Base-by-base conservation (phyloP, 2,797 vertebrate species). In the Geotrypetes seraphini region DNA sequence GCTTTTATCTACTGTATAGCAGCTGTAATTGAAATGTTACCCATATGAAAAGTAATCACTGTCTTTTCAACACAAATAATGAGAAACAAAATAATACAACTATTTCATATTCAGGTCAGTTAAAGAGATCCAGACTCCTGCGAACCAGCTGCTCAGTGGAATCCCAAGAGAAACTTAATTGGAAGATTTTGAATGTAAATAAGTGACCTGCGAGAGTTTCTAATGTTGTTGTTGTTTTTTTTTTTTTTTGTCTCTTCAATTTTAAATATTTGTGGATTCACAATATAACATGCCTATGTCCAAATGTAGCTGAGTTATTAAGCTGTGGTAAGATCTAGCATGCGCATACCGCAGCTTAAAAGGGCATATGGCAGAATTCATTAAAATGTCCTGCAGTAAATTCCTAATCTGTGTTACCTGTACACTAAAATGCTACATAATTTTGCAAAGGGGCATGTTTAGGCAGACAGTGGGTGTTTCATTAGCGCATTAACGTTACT, bases 101-200 rank as follows among this genome's bases (percentile, higher is more conserved):
- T 31, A 47, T 42, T 63, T 47, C 26, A 10, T 43, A 50, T 58
- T 53, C 43, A 40, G 36, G 44, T 35, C 48, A 51, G 39, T 62
- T 39, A 51, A 45, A 49, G 46, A 62, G 58, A 56, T 57, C 19
- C 68, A 60, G 46, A 54, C 50, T 54, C 42, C 61, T 63, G 28
- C 31, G 32, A 47, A 26, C 28, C 19, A 56, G 46, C 20, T 31
- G 34, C 18, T 30, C 37, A 50, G 40, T 51, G 47, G 63, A 63
- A 47, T 51, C 51, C 39, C 57, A 50, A 39, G 16, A 61, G 54
- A 39, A 63, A 35, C 28, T 38, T 33, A 46, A 53, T 35, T 25
- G 30, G 30, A 52, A 42, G 20, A 31, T 26, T n/a, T 50, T 56
- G 37, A 55, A 53, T 53, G 53, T 52, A 47, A 8, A 32, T 21